A percentile compares a stretch with the other conserved stretches of the same genome.
Conservation (phyloP, 2,888 invertebrate genomes). For the Drosophila differens region DNA sequence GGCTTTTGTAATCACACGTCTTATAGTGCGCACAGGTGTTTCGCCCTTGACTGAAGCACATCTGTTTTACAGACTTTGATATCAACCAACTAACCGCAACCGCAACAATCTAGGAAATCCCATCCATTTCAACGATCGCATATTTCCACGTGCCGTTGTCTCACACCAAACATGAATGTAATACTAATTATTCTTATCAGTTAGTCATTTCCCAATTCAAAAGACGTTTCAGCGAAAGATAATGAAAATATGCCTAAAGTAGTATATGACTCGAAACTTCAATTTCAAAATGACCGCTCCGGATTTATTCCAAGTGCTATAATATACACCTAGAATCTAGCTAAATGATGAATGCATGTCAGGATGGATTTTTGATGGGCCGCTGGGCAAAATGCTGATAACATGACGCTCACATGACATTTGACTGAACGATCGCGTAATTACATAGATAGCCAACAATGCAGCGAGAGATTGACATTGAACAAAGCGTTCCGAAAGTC, state of each 20-base stretch:
- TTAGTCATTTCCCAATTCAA: slow-evolving; percentile 55
- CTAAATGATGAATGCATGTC: slow-evolving; percentile 41
- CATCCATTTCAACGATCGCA: slow-evolving; percentile 8
- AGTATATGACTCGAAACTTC: slow-evolving; percentile 34
- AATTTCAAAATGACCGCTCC: slow-evolving; percentile 28
- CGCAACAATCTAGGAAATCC: slow-evolving; percentile 1
- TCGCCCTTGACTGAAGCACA: slow-evolving; percentile 47
- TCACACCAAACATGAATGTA: slow-evolving; percentile 1
- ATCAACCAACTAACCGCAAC: slow-evolving; percentile 3
- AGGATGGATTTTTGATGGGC: slow-evolving; percentile 34
- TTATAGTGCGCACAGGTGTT: slow-evolving; percentile 28
- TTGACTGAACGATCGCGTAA: slow-evolving; percentile 32
- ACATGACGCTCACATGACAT: slow-evolving; percentile 61
- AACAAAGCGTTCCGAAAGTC: background rate
- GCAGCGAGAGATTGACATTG: slow-evolving; percentile 7
- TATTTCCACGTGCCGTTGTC: slow-evolving; percentile 43
- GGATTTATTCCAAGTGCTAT: slow-evolving; percentile 17
- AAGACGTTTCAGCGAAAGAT: slow-evolving; percentile 6
- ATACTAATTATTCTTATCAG: slow-evolving; percentile 49
- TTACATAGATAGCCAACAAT: slow-evolving; percentile 44
- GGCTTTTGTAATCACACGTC: slow-evolving; percentile 37
- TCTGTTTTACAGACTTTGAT: slow-evolving; percentile 40
- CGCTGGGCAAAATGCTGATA: slow-evolving; percentile 39
- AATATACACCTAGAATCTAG: slow-evolving; percentile 8
- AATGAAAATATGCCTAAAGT: slow-evolving; percentile 12